A percentile compares a stretch with the other conserved stretches of the same genome.
These are phyloP conservation scores for Endomychus coccineus DNA, from an alignment of 2,888 invertebrate genomes.

Conservation along the genomic window DNA sequence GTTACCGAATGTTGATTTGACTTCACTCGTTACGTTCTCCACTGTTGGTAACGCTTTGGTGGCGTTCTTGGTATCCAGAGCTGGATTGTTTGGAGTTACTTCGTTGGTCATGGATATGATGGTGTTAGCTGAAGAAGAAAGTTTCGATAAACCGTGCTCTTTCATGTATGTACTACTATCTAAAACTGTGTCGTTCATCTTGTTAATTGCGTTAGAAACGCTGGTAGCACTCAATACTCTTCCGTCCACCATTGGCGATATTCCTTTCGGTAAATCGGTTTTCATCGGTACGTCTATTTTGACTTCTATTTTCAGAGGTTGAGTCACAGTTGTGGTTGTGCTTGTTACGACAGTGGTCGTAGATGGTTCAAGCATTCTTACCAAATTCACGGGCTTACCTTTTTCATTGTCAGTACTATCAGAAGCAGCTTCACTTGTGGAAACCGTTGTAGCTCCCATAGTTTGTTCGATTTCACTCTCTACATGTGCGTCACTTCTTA, in stretches of 20 bases:
- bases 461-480: not conserved
- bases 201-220: slow-evolving; percentile 41
- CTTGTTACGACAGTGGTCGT: slow-evolving; percentile 39
- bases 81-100: slow-evolving; percentile 5
- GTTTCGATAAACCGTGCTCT: slow-evolving; percentile 32
- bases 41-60: too few relatives aligned
- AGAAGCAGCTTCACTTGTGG: not conserved
- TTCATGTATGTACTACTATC: slow-evolving; percentile 40
- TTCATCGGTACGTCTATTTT: slow-evolving; percentile 28
- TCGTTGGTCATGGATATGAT: slow-evolving; percentile 26
- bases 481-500: too few relatives aligned
- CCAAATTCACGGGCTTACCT: too few relatives aligned
- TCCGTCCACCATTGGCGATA: slow-evolving; percentile 34
- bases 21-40: slow-evolving; percentile 1
- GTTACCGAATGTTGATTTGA: slow-evolving; percentile 17
- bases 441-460: not conserved
- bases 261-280: slow-evolving; percentile 7
- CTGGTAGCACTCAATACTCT: slow-evolving; percentile 40
- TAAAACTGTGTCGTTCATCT: slow-evolving; percentile 42
- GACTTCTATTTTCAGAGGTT: slow-evolving; percentile 41
- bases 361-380: too few relatives aligned
- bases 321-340: slow-evolving; percentile 40
- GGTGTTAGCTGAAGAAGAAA: slow-evolving; percentile 28
- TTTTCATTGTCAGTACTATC: slow-evolving; percentile 10
- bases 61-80: not conserved